Evolutionary conservation across 2,113 vertebrate genomes (phyloP), one percentile per base, ranked within the genome.

Genomic region (Chascanopsetta lugubris): DNA sequence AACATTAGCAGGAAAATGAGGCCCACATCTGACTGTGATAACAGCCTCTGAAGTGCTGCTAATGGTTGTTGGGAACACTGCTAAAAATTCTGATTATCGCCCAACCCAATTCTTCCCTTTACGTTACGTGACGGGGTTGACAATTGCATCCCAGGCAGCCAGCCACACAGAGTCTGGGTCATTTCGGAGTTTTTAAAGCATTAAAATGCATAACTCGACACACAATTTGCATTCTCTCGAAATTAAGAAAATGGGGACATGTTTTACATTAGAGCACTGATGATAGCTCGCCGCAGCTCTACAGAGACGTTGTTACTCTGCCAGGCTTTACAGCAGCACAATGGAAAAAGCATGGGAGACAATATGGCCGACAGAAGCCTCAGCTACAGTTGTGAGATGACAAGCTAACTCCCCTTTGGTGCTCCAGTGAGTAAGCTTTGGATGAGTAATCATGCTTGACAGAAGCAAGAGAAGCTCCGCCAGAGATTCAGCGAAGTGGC

Each of bases 1-100:
- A 81, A 68, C 76, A 80, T 77, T 73, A 80, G 72, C 48, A 59
- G 57, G 51, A 80, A 85, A 84, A 81, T 62, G 42, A 80, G 60
- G 38, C 48, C 60, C 43, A 54, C 70, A 77, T 72, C 66, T 69
- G 68, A 82, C 58, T 69, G 67, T 53, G 73, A 80, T 77, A 73
- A 72, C 36, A 12, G 63, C 59, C 47, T 57, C 51, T 67, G 17
- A 69, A 47, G 40, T 36, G 66, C 10, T 36, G 75, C 62, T 69
- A 76, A 74, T 72, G 55, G 49, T 61, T 77, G 48, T 30, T 59
- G 51, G 43, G 53, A 51, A 81, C 53, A 68, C 24, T 22, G 61
- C 15, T 48, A 29, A 60, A 69, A 75, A 21, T 7, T 74, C 17
- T 74, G 61, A 60, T 75, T 34, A 75, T 49, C 22, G 55, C 57